Conservation (phyloP, 2,797 vertebrate genomes). For the Podargus strigoides region DNA sequence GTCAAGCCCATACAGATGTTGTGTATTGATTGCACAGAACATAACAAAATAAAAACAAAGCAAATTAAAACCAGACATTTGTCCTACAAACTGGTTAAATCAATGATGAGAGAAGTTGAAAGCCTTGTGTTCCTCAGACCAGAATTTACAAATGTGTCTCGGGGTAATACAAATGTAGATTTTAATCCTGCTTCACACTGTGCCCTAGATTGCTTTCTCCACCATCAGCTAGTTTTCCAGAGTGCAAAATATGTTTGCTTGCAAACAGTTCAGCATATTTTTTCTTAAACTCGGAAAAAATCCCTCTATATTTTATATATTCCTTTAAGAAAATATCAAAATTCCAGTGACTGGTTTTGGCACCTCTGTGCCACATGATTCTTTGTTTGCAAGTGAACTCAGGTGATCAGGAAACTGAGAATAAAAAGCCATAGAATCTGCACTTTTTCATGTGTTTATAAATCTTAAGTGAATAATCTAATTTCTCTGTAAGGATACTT, state of each 20-base stretch:
- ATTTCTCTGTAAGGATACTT: not conserved
- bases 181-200: constrained; percentile 44
- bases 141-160: constrained; percentile 1
- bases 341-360: not conserved
- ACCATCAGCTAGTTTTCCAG: not conserved
- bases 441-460: not conserved
- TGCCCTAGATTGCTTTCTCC: not conserved
- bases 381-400: not conserved
- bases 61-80: not conserved
- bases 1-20: not conserved
- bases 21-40: not conserved
- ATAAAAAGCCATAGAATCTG: not conserved
- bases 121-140: not conserved
- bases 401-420: not conserved
- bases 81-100: not conserved
- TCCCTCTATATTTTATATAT: not conserved
- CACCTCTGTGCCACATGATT: not conserved
- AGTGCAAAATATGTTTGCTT: not conserved
- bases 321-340: not conserved
- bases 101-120: not conserved
- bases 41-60: not conserved
- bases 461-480: not conserved
- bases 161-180: not conserved
- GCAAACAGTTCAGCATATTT: not conserved
- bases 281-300: not conserved